A percentile compares a stretch with the other conserved stretches of the same genome.
phyloP scores from a whole-genome alignment of 2,113 vertebrate species.

The Halcyon senegalensis region DNA sequence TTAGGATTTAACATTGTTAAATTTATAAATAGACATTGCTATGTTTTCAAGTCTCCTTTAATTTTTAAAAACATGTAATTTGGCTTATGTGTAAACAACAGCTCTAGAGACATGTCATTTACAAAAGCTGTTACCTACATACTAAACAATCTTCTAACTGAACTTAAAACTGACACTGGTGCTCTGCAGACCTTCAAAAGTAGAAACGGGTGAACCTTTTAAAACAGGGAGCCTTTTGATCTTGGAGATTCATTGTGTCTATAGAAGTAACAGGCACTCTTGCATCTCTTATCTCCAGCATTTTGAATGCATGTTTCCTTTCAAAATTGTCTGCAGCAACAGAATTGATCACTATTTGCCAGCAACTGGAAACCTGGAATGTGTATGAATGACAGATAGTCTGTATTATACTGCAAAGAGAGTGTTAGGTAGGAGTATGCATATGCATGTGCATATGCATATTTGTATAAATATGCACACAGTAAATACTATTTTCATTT shows the following conservation, averaged over 20 bases:
- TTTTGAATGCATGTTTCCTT: not conserved
- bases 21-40: conserved; percentile 4
- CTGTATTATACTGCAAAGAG: not conserved
- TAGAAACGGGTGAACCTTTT: not conserved
- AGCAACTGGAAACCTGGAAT: not conserved
- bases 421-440: not conserved
- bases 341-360: not conserved
- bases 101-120: not conserved
- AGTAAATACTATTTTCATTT: not conserved
- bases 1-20: not conserved
- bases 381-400: not conserved
- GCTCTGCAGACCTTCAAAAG: conserved; percentile 15
- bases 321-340: not conserved
- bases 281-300: not conserved
- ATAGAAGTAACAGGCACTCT: not conserved
- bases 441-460: not conserved
- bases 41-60: not conserved
- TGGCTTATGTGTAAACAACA: not conserved
- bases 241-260: not conserved
- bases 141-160: not conserved
- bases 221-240: not conserved
- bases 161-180: not conserved
- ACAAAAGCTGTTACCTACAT: conserved; percentile 5
- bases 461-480: not conserved
- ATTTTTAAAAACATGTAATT: not conserved